Base-by-base conservation (phyloP, 2,797 vertebrate genomes). In the Molothrus aeneus region DNA sequence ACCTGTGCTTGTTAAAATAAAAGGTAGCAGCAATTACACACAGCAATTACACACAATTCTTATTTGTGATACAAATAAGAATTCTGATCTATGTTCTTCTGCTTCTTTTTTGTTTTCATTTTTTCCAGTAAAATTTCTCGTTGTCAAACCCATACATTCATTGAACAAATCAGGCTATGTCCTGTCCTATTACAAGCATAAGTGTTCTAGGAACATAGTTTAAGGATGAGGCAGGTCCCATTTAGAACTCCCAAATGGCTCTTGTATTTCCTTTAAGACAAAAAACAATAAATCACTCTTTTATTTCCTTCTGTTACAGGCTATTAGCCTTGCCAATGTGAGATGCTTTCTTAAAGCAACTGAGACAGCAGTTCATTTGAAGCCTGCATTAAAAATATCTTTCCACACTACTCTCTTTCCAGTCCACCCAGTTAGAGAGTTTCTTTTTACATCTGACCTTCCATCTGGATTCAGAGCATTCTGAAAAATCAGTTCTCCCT, bases 361-460 rank as follows among this genome's bases (percentile, higher is more conserved):
- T 95, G 95, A 96, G 96, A 89, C 83, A 96, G 91, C 86, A 83
- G 79, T 95, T 97, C 75, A 73, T 97, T 91, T 96, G 92, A 96
- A 97, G 89, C 83, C 91, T 93, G 78, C 38, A 40, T 95, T 97
- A 94, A 96, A 94, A 96, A 80, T 69, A 77, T 94, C 75, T 95
- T 96, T 96, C 86, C 88, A 88, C 79, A 95, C 77, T 92, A 45
- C 88, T 84, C 29, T 94, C 96, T 96, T 97, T 95, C 96, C 94
- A 96, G 95, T 97, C 26, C 81, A 95, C 92, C 90, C 94, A 80
- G 86, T 85, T 74, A 72, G 84, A 90, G 85, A 97, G 94, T 96
- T 97, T 97, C 91, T 97, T 97, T 93, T 96, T 94, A 59, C 85
- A 82, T 95, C 78, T 87, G 87, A 90, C 94, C 97, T 97, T 88